Evolutionary conservation across 1,140 invertebrate species (phyloP), one percentile per base, ranked within the genome.

Genomic region (Drosophila bifasciata): DNA sequence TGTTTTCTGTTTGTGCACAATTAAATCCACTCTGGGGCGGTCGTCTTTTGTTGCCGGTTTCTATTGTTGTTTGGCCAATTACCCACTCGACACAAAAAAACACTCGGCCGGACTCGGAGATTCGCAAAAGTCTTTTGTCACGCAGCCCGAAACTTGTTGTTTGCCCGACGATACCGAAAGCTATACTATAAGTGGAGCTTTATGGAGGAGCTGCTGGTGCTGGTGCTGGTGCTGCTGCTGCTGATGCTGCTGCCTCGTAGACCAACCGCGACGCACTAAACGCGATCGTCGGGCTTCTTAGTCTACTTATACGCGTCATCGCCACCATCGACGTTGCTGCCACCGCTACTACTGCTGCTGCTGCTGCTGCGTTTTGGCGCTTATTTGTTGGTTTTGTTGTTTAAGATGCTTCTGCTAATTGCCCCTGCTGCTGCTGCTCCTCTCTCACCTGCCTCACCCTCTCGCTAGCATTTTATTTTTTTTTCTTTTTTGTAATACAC

Each of bases 201-300:
- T 13, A 1, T 36, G 32, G 36, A 56, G 70, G 45, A 76, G 50
- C 28, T 45, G 72, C 52, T 19, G 7, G 2, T 28, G 25, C 25
- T 28, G 72, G 48, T 77, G 77, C 50, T 75, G 75, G n/a, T 17
- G 5, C 23, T 25, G 23, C 23, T 25, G 23, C 23, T 25, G 32
- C 44, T 52, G 23, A 21, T 49, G 72, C 52, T 77, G 77, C 50
- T 75, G 75, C 49, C 61, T 84, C 74, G 84, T 62, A 52, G 59
- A 88, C 83, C 74, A 79, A 76, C 76, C 83, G 83, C 83, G 71
- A 78, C 78, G 83, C 62, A 86, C 83, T 86, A 83, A 86, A 88
- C 69, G 78, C 81, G 83, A 88, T 88, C 83, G 66, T 58, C 68
- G 57, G 61, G 78, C 81, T 88, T 88, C 81, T 86, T 88, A 86